Evolutionary conservation across 1,140 invertebrate genomes (phyloP).

Genomic region (Drosophila eugracilis): DNA sequence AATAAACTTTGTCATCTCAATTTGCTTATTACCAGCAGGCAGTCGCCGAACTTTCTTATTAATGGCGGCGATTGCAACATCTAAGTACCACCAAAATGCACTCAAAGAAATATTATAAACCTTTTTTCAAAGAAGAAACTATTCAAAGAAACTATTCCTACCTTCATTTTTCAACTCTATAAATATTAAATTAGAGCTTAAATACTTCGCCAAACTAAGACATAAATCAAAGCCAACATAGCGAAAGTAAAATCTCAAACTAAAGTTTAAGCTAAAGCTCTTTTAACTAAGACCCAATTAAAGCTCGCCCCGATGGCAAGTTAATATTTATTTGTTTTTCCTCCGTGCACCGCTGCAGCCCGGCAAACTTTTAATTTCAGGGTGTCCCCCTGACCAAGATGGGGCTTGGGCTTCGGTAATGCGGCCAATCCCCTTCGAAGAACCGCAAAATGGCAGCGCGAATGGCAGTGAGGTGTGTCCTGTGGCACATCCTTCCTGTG

Average conservation of each 20-base stretch:
- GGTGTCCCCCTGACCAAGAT: conserved; percentile 7
- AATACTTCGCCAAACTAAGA: too few relatives aligned
- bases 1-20: conserved; percentile 83
- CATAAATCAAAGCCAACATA: too few relatives aligned
- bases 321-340: conserved; percentile 17
- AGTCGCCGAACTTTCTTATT: conserved; percentile 73
- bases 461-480: conserved; percentile 61
- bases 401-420: conserved; percentile 6
- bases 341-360: background rate
- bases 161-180: too few relatives aligned
- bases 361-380: conserved; percentile 41
- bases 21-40: conserved; percentile 81
- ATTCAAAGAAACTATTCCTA: too few relatives aligned
- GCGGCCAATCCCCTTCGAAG: conserved; percentile 19
- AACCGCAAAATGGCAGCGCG: conserved; percentile 70
- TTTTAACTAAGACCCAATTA: background rate
- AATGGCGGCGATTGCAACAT: conserved; percentile 76
- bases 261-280: background rate
- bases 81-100: conserved; percentile 10
- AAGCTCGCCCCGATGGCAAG: background rate
- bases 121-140: too few relatives aligned
- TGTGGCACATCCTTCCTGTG: conserved; percentile 50
- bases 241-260: background rate
- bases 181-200: too few relatives aligned
- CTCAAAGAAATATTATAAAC: conserved; percentile 6